Conservation (phyloP, 1,140 invertebrate genomes). For the Sipha flava region DNA sequence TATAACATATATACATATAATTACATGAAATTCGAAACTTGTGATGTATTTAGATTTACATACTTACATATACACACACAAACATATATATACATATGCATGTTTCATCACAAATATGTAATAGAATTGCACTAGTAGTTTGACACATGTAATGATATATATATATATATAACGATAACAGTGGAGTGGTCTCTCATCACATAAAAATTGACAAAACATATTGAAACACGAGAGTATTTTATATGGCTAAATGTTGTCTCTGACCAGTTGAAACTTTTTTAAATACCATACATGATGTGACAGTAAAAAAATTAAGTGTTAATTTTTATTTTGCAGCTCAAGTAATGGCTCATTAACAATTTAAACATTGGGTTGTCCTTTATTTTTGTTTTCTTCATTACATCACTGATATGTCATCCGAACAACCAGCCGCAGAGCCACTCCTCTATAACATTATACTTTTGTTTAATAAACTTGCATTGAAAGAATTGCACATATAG, state of each 20-base stretch:
- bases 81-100: no score
- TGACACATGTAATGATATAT: neutral
- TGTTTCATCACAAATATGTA: no score
- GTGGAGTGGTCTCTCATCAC: neutral
- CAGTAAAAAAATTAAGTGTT: no score
- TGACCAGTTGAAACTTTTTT: neutral
- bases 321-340: neutral
- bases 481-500: no score
- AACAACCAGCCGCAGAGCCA: neutral
- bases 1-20: no score
- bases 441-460: neutral
- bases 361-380: neutral
- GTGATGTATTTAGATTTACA: no score
- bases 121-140: neutral
- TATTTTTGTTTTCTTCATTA: neutral
- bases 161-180: neutral
- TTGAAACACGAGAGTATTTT: neutral
- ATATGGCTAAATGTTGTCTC: neutral
- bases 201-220: no score
- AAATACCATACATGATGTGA: neutral
- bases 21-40: no score
- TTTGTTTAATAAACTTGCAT: neutral
- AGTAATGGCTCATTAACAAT: neutral
- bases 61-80: no score
- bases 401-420: neutral